phyloP scores from a whole-genome alignment of 92 coral and sea anemone genomes.

The Porites lobata region DNA sequence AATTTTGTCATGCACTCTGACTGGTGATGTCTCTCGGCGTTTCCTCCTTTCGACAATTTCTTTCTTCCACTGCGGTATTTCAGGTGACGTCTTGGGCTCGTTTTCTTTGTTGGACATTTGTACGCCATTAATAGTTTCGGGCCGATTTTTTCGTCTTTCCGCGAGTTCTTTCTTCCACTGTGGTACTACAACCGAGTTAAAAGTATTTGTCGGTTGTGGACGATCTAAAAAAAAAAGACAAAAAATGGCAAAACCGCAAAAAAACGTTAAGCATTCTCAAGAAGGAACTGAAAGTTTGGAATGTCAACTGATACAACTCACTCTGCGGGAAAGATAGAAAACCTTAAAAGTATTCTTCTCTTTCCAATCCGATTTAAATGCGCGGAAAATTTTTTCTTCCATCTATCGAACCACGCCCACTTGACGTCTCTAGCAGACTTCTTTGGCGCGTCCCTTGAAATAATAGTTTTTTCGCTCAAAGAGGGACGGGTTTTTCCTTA shows the following conservation, averaged over 20 bases:
- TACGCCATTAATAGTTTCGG: conserved; percentile 1
- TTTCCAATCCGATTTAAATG: too few relatives aligned
- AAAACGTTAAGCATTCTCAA: neutral
- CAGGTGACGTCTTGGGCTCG: conserved; percentile 63
- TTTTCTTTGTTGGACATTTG: conserved; percentile 59
- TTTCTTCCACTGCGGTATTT: conserved; percentile 78
- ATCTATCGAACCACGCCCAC: too few relatives aligned
- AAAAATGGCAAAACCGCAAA: neutral
- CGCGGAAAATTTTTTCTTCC: too few relatives aligned
- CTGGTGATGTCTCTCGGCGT: conserved; percentile 21
- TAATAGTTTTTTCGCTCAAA: too few relatives aligned
- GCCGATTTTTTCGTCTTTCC: conserved; percentile 49
- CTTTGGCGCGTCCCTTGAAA: too few relatives aligned
- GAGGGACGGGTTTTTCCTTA: too few relatives aligned
- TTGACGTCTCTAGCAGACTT: too few relatives aligned
- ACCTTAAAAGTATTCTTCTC: too few relatives aligned
- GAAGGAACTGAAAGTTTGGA: too few relatives aligned
- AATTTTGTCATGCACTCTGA: neutral
- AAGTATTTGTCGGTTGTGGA: conserved; percentile 10
- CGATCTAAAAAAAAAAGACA: neutral
- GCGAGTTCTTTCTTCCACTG: conserved; percentile 47
- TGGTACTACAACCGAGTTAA: conserved; percentile 25
- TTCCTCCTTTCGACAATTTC: conserved; percentile 74
- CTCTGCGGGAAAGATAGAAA: too few relatives aligned
- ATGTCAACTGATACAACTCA: too few relatives aligned